These are phyloP conservation scores for Syngnathus acus DNA, from an alignment of 2,797 vertebrate genomes.

Conservation along the genomic window DNA sequence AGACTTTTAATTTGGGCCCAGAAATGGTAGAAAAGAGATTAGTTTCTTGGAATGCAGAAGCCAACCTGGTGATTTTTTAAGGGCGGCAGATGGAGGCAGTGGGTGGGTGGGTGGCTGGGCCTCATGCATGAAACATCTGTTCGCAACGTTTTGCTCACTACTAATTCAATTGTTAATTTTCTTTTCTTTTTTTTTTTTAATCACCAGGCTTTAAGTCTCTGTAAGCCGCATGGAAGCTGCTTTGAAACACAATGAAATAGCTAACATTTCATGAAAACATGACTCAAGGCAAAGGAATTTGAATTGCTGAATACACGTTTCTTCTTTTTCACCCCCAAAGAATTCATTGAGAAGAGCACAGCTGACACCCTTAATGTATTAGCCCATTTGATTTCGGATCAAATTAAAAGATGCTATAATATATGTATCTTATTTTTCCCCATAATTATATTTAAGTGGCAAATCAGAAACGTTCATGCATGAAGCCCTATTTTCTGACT, in stretches of 20 bases:
- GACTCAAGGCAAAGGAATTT: slow-evolving; percentile 1
- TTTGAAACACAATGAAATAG: background rate
- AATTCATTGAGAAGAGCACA: background rate
- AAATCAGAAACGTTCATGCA: slow-evolving; percentile 3
- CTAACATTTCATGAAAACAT: background rate
- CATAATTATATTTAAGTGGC: background rate
- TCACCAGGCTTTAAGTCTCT: background rate
- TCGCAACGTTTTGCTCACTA: background rate
- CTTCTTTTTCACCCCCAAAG: background rate
- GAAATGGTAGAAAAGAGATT: slow-evolving; percentile 53
- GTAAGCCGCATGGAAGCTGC: background rate
- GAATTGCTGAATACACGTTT: background rate
- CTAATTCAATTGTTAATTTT: background rate
- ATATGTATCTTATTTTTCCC: background rate
- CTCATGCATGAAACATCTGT: slow-evolving; percentile 5
- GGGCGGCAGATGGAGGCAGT: background rate
- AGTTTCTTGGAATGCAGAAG: slow-evolving; percentile 56
- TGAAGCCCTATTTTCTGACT: background rate
- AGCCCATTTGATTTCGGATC: background rate
- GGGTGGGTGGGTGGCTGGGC: background rate
- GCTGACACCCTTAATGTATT: background rate
- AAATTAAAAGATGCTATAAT: background rate
- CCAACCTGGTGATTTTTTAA: slow-evolving; percentile 16
- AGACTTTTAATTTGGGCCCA: slow-evolving; percentile 2
- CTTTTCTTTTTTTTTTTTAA: background rate